Conservation (phyloP, 2,113 vertebrate species). For the Cercopithecus mona region DNA sequence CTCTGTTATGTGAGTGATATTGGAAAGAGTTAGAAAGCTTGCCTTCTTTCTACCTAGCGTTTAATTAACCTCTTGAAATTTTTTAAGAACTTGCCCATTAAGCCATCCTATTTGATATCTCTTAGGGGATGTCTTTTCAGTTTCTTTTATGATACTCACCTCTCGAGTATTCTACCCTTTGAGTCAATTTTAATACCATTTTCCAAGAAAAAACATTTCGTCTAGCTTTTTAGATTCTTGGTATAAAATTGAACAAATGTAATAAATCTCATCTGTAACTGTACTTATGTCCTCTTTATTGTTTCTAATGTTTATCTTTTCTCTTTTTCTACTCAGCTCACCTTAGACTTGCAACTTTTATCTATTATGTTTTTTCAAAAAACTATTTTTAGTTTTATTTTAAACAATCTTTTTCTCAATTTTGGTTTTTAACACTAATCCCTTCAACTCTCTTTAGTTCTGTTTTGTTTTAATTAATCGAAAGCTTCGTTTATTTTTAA, state of each 20-base stretch:
- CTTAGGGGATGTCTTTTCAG: neutral
- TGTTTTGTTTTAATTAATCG: neutral
- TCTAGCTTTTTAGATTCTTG: neutral
- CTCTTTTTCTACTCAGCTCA: neutral
- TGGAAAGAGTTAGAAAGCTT: neutral
- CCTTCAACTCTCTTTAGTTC: neutral
- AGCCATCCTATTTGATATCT: neutral
- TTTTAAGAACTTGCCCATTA: neutral
- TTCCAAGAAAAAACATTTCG: neutral
- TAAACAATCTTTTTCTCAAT: neutral
- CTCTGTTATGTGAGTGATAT: neutral
- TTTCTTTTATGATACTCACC: neutral
- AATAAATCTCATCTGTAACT: neutral
- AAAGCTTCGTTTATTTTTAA: neutral
- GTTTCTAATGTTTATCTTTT: neutral
- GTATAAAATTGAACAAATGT: neutral
- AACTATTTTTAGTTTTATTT: neutral
- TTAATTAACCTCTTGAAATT: neutral
- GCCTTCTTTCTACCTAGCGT: neutral
- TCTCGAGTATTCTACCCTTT: neutral
- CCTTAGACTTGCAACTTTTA: neutral
- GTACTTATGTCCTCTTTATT: neutral
- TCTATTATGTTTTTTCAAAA: neutral
- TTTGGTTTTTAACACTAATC: neutral
- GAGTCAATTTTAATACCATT: conserved; percentile 1